Conservation (phyloP, 1,140 invertebrate species). For the Triops cancriformis region DNA sequence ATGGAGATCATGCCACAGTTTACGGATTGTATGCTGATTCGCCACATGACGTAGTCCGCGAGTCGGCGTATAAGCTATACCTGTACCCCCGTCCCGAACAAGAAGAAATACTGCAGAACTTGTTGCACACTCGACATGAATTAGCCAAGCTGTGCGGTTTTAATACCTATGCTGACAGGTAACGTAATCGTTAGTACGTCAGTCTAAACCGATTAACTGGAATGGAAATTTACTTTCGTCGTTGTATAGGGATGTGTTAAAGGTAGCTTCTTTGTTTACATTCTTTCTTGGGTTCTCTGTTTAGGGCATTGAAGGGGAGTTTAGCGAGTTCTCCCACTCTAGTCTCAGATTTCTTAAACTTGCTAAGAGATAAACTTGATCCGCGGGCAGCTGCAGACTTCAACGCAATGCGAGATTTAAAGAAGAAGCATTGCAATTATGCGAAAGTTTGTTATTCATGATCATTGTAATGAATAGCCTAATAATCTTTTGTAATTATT, state of each 20-base stretch:
- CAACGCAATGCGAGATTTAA: slow-evolving; percentile 62
- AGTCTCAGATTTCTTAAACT: slow-evolving; percentile 69
- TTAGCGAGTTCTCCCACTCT: slow-evolving; percentile 70
- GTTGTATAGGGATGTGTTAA: too few species aligned
- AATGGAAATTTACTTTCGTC: too few species aligned
- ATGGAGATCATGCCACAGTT: slow-evolving; percentile 63
- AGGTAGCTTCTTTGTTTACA: too few species aligned
- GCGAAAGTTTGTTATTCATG: slow-evolving; percentile 34
- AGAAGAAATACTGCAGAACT: slow-evolving; percentile 59
- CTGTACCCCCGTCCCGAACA: slow-evolving; percentile 69
- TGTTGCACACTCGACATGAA: slow-evolving; percentile 62
- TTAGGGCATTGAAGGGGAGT: slow-evolving; percentile 73
- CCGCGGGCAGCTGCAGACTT: slow-evolving; percentile 59
- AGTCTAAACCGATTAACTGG: not conserved
- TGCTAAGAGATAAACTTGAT: slow-evolving; percentile 58
- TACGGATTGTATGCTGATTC: slow-evolving; percentile 75
- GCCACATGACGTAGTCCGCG: slow-evolving; percentile 63
- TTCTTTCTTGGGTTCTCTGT: slow-evolving; percentile 28
- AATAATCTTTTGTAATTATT: not conserved
- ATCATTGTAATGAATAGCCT: not conserved
- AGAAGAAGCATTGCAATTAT: slow-evolving; percentile 44
- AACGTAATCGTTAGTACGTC: not conserved
- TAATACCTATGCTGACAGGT: slow-evolving; percentile 74
- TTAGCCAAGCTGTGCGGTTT: slow-evolving; percentile 82
- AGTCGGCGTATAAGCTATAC: slow-evolving; percentile 80